Conservation (phyloP, 2,888 invertebrate genomes). For the Eremobia ochroleuca region DNA sequence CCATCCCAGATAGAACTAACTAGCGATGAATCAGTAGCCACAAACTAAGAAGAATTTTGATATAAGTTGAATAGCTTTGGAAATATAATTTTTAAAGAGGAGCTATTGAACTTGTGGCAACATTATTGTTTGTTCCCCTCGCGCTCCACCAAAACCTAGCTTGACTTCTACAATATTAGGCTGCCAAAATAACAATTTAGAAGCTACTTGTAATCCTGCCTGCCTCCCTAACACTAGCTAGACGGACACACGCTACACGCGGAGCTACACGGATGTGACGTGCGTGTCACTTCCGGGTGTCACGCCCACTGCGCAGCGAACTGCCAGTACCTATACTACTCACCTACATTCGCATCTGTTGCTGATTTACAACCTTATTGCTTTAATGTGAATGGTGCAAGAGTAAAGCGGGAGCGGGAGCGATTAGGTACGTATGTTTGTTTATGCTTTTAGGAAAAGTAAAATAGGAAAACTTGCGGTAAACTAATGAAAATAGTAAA, state of each 20-base stretch:
- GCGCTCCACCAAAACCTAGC: background rate
- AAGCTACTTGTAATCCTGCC: background rate
- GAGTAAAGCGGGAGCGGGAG: background rate
- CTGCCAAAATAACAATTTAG: background rate
- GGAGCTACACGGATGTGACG: slow-evolving; percentile 38
- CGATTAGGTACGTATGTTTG: too few species aligned
- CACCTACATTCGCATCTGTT: slow-evolving; percentile 61
- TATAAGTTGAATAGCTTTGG: too few species aligned
- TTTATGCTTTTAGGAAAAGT: too few species aligned
- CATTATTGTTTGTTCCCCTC: background rate
- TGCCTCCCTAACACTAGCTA: background rate
- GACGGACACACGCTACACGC: too few species aligned
- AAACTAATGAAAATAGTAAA: too few species aligned
- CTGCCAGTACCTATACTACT: slow-evolving; percentile 16
- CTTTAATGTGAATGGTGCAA: background rate
- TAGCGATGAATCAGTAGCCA: too few species aligned
- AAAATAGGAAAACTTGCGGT: too few species aligned
- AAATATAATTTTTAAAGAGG: background rate
- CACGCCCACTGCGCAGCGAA: slow-evolving; percentile 49
- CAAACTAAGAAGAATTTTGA: too few species aligned
- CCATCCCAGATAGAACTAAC: too few species aligned
- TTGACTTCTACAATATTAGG: too few species aligned
- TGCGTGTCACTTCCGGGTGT: slow-evolving; percentile 58
- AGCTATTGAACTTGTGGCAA: background rate
- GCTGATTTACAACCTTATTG: slow-evolving; percentile 46